A percentile compares a stretch with the other conserved stretches of the same genome.
Evolutionary conservation across 2,888 invertebrate genomes (phyloP).

Genomic region (Nomada hirtipes): DNA sequence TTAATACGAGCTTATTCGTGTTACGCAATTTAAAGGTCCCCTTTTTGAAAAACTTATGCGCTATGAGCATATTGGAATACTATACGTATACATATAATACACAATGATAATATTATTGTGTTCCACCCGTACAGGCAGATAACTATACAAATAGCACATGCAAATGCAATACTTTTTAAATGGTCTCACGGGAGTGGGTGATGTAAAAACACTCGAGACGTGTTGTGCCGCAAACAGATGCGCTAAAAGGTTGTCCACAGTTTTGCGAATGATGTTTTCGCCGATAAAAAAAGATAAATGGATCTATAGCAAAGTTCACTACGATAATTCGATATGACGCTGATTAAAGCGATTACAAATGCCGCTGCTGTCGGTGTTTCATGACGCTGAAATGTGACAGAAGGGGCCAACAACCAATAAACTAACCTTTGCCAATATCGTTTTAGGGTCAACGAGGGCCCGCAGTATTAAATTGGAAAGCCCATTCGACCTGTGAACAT

Average conservation of each 20-base stretch:
- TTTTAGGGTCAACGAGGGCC: too few relatives aligned
- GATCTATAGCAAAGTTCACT: slow-evolving; percentile 20
- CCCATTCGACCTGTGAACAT: too few relatives aligned
- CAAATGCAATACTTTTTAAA: neutral
- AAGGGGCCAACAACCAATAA: neutral
- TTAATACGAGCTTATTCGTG: too few relatives aligned
- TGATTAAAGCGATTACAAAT: slow-evolving; percentile 14
- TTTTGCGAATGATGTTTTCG: neutral
- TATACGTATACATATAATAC: too few relatives aligned
- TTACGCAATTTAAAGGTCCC: too few relatives aligned
- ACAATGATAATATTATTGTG: too few relatives aligned
- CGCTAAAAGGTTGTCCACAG: neutral
- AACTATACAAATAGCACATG: neutral
- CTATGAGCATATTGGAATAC: too few relatives aligned
- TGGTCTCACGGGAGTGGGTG: neutral
- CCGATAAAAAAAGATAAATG: slow-evolving; percentile 22
- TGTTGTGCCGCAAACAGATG: neutral
- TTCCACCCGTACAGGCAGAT: too few relatives aligned
- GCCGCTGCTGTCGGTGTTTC: neutral
- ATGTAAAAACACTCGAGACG: neutral
- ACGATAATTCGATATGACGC: neutral
- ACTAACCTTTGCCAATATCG: neutral
- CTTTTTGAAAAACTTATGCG: too few relatives aligned
- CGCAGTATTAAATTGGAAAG: too few relatives aligned
- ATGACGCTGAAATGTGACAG: neutral